phyloP scores from a whole-genome alignment of 2,113 vertebrate species.

The Gopherus evgoodei region DNA sequence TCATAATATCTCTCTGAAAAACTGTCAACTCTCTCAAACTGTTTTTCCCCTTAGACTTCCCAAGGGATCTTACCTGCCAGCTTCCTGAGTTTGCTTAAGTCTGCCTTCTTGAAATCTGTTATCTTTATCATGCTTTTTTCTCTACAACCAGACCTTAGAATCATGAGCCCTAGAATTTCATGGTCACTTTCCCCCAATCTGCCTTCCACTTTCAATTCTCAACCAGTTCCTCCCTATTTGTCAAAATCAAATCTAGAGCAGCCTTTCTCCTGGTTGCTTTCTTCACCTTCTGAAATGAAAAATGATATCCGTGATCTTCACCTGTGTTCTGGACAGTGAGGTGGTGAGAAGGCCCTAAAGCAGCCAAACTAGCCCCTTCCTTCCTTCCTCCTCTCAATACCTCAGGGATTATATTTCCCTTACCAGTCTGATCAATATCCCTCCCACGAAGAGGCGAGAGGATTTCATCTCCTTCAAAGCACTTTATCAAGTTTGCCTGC shows the following conservation, averaged over 20 bases:
- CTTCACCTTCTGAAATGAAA: not conserved
- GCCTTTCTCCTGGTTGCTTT: not conserved
- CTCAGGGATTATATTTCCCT: not conserved
- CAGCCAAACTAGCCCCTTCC: not conserved
- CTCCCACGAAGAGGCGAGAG: not conserved
- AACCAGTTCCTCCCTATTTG: not conserved
- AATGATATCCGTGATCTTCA: not conserved
- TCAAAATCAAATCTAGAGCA: not conserved
- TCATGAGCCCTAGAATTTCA: not conserved
- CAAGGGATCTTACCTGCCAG: not conserved
- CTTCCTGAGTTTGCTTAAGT: not conserved
- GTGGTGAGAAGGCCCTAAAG: not conserved
- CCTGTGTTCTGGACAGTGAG: not conserved
- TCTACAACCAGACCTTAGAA: not conserved
- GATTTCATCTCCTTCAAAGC: not conserved
- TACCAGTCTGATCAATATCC: not conserved
- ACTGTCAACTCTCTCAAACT: not conserved
- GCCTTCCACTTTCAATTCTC: not conserved
- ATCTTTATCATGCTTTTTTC: not conserved
- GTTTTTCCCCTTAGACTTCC: not conserved
- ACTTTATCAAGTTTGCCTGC: not conserved
- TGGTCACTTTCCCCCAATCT: not conserved
- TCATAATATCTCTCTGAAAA: not conserved
- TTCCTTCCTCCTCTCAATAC: accelerated
- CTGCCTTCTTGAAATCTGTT: not conserved